Conservation (phyloP, 1,140 invertebrate species). For the Teleopsis dalmanni region DNA sequence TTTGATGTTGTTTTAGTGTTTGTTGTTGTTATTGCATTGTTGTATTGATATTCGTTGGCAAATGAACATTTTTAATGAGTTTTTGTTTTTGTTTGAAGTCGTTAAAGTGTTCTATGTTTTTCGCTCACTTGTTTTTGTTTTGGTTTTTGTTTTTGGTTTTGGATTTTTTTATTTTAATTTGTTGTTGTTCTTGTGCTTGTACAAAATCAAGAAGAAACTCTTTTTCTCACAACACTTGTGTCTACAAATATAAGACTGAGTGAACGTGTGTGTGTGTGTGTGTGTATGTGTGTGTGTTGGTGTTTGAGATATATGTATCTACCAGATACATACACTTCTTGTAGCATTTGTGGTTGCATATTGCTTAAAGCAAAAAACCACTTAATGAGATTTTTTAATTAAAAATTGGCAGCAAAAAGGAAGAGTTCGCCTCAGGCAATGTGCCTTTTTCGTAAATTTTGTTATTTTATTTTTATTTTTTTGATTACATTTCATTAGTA, state of each 20-base stretch:
- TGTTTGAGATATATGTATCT: background rate
- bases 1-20: background rate
- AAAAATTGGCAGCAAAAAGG: slow-evolving; percentile 6
- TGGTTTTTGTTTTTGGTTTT: slow-evolving; percentile 6
- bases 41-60: slow-evolving; percentile 6
- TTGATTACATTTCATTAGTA: background rate
- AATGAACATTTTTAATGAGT: slow-evolving; percentile 15
- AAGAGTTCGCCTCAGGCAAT: background rate
- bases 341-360: slow-evolving; percentile 9
- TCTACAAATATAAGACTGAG: too few species aligned
- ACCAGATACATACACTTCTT: background rate
- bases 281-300: background rate
- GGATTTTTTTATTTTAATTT: slow-evolving; percentile 3
- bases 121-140: background rate
- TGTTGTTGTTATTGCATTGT: background rate
- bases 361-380: slow-evolving; percentile 9
- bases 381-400: slow-evolving; percentile 16
- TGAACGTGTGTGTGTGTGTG: background rate
- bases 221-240: too few species aligned
- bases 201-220: too few species aligned
- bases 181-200: too few species aligned
- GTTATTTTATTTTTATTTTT: background rate
- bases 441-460: too few species aligned
- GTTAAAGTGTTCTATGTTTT: background rate
- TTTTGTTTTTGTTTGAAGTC: background rate